Base-by-base conservation (phyloP, 2,888 invertebrate species). In the Idaea aversata region DNA sequence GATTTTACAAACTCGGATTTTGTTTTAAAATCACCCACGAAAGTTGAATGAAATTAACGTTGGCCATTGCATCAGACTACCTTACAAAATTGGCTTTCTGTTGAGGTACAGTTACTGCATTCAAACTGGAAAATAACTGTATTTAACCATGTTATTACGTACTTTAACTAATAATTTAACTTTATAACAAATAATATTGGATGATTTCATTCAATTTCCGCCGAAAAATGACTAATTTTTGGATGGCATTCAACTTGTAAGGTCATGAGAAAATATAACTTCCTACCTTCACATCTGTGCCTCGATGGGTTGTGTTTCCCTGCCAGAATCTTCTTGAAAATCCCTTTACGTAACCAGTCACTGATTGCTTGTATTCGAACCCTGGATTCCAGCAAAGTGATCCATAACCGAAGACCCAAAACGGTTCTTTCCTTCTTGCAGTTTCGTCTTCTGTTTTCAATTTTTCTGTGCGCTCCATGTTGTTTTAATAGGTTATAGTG, bases 321-420 rank as follows among this genome's bases (percentile, higher is more conserved):
- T 99, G 99, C 98, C 98, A 99, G 88, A 99, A 99, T 83, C 96
- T 94, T 75, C 98, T 93, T 10, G 95, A 94, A 84, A 95, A 98
- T 3, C 98, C 98, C 74, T 94, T 94, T 10, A 97, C 94, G 81
- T 95, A 96, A n/a, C 99, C 99, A 15, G 96, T 95, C 15, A 97
- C 91, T 67, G 96, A 96, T 79, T 95, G 95, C 77, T 95, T 94
- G 84, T 95, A 98, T 64, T 96, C 95, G 85, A 99, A 99, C 63
- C 99, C 98, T 0, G 98, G 98, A 88, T 97, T 95, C 99, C 99
- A 99, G 88, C 98, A 97, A 62, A 99, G 88, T 0, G 98, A 98
- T 4, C 99, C 99, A 80, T 99, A 99, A 0, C 98, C 99, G 83
- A 99, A 99, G 35, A 99, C 95, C 98, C 98, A 99, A 82, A 97